Evolutionary conservation across 2,888 invertebrate species (phyloP).

Genomic region (Arrhopalites spinosus): DNA sequence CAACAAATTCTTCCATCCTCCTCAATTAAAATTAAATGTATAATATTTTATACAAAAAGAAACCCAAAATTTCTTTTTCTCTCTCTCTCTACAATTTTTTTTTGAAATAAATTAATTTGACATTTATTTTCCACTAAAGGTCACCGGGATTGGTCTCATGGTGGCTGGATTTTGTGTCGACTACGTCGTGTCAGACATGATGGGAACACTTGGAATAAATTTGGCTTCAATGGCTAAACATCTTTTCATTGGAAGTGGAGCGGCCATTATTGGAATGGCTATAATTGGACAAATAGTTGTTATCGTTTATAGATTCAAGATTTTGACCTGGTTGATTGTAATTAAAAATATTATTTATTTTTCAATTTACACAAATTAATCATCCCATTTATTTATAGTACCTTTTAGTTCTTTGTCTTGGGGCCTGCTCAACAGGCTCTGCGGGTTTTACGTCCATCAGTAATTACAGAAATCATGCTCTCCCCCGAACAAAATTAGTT

Average conservation of each 20-base stretch:
- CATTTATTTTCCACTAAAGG: neutral
- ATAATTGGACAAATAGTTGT: slow-evolving; percentile 7
- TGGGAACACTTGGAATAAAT: slow-evolving; percentile 9
- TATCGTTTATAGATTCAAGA: slow-evolving; percentile 12
- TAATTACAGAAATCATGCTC: slow-evolving; percentile 22
- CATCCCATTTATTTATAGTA: slow-evolving; percentile 15
- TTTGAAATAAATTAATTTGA: neutral
- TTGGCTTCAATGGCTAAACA: slow-evolving; percentile 7
- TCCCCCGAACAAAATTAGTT: slow-evolving; percentile 1
- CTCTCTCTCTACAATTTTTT: neutral
- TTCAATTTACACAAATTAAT: neutral
- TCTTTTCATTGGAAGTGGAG: slow-evolving; percentile 12
- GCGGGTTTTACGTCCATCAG: slow-evolving; percentile 4
- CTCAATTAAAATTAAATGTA: neutral
- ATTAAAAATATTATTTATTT: neutral
- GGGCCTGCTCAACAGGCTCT: neutral
- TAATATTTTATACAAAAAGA: no score
- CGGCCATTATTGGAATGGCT: slow-evolving; percentile 19
- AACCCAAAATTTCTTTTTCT: neutral
- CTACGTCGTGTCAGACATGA: neutral
- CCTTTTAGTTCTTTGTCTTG: slow-evolving; percentile 18
- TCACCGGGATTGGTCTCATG: neutral
- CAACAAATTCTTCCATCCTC: neutral
- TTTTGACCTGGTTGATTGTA: slow-evolving; percentile 21
- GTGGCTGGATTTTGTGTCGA: slow-evolving; percentile 2